phyloP scores from a whole-genome alignment of 2,113 vertebrate genomes.

The Rutilus rutilus region DNA sequence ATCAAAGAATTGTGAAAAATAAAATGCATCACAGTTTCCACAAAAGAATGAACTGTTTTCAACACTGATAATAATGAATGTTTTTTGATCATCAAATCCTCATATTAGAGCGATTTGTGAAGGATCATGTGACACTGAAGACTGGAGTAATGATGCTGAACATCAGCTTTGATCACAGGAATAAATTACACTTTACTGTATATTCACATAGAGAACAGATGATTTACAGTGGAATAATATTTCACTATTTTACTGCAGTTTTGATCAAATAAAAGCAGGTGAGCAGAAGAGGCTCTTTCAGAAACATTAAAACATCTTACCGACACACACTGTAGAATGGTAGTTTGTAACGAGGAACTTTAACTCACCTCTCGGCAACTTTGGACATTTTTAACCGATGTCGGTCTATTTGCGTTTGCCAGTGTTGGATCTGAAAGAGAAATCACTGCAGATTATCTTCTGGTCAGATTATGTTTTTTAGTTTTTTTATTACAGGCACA shows the following conservation, averaged over 20 bases:
- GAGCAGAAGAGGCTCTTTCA: background rate
- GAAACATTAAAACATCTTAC: background rate
- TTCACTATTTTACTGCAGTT: background rate
- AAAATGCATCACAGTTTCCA: too few species aligned
- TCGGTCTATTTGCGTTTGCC: constrained; percentile 95
- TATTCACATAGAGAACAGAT: background rate
- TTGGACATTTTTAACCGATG: constrained; percentile 99
- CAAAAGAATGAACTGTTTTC: too few species aligned
- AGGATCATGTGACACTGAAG: too few species aligned
- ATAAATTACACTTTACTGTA: too few species aligned
- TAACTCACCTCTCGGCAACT: constrained; percentile 91
- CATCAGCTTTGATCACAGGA: too few species aligned
- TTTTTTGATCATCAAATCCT: too few species aligned
- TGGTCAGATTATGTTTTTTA: background rate
- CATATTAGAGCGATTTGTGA: too few species aligned
- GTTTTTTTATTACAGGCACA: background rate
- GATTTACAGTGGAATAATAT: background rate
- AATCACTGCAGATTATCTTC: background rate
- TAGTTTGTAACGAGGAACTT: too few species aligned
- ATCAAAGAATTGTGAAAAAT: background rate
- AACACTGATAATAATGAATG: too few species aligned
- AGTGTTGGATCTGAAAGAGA: constrained; percentile 91
- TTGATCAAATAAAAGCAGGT: background rate
- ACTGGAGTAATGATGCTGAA: too few species aligned
- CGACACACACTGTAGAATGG: background rate